Conservation (phyloP, 1,140 invertebrate species). For the Nylanderia fulva region DNA sequence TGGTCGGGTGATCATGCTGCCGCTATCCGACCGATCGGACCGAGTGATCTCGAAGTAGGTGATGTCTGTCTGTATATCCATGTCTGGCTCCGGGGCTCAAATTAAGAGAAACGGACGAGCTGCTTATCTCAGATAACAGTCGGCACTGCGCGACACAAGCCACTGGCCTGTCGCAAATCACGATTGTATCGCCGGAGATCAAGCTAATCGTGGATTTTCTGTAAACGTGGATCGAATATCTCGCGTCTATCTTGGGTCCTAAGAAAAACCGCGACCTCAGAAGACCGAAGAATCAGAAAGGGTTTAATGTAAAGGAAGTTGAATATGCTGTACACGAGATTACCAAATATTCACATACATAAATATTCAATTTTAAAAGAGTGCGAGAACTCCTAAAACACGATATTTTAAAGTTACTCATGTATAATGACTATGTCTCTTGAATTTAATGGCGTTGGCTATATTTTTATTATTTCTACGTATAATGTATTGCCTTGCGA, state of each 20-base stretch:
- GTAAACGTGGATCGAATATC: background rate
- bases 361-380: conserved; percentile 15
- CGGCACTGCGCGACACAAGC: background rate
- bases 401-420: conserved; percentile 21
- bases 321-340: background rate
- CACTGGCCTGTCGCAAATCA: conserved; percentile 36
- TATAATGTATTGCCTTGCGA: background rate
- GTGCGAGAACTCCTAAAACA: background rate
- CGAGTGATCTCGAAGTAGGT: conserved; percentile 25
- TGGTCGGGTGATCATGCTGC: conserved; percentile 12
- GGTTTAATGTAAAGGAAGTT: conserved; percentile 7
- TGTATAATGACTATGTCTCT: background rate
- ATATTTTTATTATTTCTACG: conserved; percentile 33
- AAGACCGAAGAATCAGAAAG: background rate
- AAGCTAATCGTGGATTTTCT: conserved; percentile 1
- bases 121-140: conserved; percentile 10
- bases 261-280: background rate
- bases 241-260: background rate
- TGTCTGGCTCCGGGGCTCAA: background rate
- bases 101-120: conserved; percentile 43
- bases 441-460: background rate
- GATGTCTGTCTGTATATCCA: background rate
- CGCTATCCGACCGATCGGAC: conserved; percentile 15
- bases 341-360: background rate
- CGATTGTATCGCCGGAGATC: conserved; percentile 23